Percentiles rank a stretch among this genome's conserved stretches.
Conservation (phyloP, 2,797 vertebrate genomes). For the Chelmon rostratus region DNA sequence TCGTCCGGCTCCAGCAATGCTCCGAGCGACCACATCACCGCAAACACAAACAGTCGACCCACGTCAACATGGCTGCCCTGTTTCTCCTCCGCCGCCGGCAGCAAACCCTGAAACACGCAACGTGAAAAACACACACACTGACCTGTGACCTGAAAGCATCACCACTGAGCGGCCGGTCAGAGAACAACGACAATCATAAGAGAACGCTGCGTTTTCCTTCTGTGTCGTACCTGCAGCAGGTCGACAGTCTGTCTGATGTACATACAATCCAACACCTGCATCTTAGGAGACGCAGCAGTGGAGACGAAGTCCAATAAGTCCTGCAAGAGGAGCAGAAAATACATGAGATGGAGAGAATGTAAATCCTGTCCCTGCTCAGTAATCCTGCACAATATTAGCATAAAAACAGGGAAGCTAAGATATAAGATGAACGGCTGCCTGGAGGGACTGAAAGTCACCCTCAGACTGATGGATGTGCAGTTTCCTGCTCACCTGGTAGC, state of each 20-base stretch:
- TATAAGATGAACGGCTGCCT: too few species aligned
- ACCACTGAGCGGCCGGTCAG: not conserved
- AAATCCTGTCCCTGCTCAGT: not conserved
- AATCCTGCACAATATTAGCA: not conserved
- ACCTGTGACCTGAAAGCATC: not conserved
- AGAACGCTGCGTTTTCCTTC: not conserved
- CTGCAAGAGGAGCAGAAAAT: conserved; percentile 62
- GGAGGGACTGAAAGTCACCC: not conserved
- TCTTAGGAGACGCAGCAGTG: conserved; percentile 88
- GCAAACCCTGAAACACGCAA: conserved; percentile 83
- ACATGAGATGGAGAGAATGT: not conserved
- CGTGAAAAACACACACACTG: not conserved
- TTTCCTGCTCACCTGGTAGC: conserved; percentile 85
- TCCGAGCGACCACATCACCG: conserved; percentile 90
- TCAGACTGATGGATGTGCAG: not conserved
- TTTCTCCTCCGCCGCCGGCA: conserved; percentile 82
- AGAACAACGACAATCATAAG: not conserved
- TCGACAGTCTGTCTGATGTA: conserved; percentile 91
- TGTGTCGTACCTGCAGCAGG: conserved; percentile 85
- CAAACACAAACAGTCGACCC: conserved; percentile 86
- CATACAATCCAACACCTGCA: conserved; percentile 90
- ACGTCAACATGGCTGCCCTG: conserved; percentile 76
- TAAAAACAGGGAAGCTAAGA: too few species aligned
- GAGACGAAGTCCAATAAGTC: conserved; percentile 88
- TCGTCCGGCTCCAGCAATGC: conserved; percentile 89